Evolutionary conservation across 1,140 invertebrate genomes (phyloP), one percentile per base, ranked within the genome.

Genomic region (Drosophila nannoptera): DNA sequence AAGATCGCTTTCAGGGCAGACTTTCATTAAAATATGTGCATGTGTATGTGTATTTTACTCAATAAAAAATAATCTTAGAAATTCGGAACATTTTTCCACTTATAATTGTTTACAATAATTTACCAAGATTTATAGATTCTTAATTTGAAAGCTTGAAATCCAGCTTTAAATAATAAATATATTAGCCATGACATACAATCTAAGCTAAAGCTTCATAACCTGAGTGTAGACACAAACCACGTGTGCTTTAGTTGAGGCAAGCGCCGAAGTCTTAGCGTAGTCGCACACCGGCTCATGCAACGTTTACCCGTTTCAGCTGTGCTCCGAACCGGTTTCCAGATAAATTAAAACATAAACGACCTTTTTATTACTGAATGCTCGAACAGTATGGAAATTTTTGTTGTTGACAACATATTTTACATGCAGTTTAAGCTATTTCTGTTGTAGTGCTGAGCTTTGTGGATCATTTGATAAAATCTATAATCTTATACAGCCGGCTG

Each of bases 291-390:
- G 0, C 16, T n/a, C 8, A 16, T 14, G 14, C 5, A 43, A 7
- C 12, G 38, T 33, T 38, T 46, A 22, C 14, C 0, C n/a, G 31
- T 11, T 35, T 31, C n/a, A 46, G 43, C 32, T 36, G 4, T 45
- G 14, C 45, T 4, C 7, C 14, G n/a, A 66, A 66, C 63, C 54
- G 55, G 64, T 53, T 60, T 67, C 3, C 5, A 31, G 16, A 2
- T 5, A 7, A 56, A 16, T 2, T 8, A 45, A 55, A 16, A 12
- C 7, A 8, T 45, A 7, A 9, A 7, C 32, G 38, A 55, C 53
- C 38, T 45, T 45, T 43, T 7, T 8, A 6, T 31, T 32, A 31
- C n/a, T 33, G 29, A 56, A 16, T 14, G 43, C 7, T 5, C 16
- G 0, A 33, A 33, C 16, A 16, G 11, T 33, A 32, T 16, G 40